phyloP scores from a whole-genome alignment of 2,797 vertebrate genomes.

The Cheirogaleus major region DNA sequence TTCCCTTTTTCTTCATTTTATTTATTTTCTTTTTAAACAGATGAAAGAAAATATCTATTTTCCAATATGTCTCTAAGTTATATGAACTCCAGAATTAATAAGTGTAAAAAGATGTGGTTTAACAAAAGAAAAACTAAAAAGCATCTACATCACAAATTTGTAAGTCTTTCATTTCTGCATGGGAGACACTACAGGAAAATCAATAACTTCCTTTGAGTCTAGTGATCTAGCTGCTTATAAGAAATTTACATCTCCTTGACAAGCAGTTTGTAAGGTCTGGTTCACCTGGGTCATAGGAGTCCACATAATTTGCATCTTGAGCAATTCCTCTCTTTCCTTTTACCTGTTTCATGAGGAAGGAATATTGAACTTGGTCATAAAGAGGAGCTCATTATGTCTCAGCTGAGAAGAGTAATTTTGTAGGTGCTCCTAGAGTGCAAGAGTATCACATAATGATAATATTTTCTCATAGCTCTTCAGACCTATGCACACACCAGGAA shows the following conservation, averaged over 20 bases:
- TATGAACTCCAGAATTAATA: background rate
- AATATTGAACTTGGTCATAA: constrained; percentile 65
- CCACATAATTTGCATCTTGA: constrained; percentile 61
- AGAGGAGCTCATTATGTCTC: constrained; percentile 56
- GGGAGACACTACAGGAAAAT: constrained; percentile 20
- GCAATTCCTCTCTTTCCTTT: constrained; percentile 58
- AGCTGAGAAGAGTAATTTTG: constrained; percentile 61
- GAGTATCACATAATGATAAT: constrained; percentile 38
- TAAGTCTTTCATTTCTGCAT: constrained; percentile 47
- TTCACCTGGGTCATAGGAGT: constrained; percentile 59
- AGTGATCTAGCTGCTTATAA: constrained; percentile 54
- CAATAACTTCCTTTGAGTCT: constrained; percentile 42
- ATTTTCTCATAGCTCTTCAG: constrained; percentile 49
- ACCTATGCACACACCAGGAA: background rate
- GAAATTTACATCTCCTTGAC: constrained; percentile 68
- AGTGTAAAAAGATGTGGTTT: background rate
- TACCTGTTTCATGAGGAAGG: constrained; percentile 16
- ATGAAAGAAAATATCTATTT: background rate
- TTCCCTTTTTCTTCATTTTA: background rate
- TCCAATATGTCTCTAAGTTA: background rate
- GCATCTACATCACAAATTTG: background rate
- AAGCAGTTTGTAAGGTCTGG: constrained; percentile 63
- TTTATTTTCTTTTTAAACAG: background rate
- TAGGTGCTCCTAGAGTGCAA: constrained; percentile 33
- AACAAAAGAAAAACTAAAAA: background rate